Conservation (phyloP, 1,140 invertebrate species). For the Macrobrachium nipponense region DNA sequence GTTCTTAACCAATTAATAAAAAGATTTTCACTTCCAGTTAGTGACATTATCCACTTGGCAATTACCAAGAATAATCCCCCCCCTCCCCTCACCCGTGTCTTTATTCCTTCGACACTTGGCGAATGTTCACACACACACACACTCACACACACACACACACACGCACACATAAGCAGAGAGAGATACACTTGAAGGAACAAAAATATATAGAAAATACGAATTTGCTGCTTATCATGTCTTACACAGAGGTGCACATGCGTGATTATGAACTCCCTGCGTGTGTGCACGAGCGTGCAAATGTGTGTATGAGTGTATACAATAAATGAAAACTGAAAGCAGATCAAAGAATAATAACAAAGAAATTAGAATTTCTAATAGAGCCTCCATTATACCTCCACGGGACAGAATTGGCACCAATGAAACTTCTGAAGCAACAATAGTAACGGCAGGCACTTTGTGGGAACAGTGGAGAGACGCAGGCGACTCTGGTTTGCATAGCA, state of each 20-base stretch:
- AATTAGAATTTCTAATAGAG: not conserved
- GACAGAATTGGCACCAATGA: not conserved
- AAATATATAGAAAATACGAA: too few relatives aligned
- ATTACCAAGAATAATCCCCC: not conserved
- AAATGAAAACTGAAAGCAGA: not conserved
- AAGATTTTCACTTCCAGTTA: not conserved
- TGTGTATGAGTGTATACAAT: not conserved
- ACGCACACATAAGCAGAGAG: too few relatives aligned
- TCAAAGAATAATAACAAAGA: not conserved
- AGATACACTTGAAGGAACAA: too few relatives aligned
- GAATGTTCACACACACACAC: too few relatives aligned
- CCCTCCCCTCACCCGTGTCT: not conserved
- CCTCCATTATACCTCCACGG: not conserved
- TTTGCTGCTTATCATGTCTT: too few relatives aligned
- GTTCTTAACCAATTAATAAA: too few relatives aligned
- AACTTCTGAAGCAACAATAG: not conserved
- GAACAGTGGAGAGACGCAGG: too few relatives aligned
- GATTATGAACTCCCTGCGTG: not conserved
- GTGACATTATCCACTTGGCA: not conserved
- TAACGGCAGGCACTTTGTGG: too few relatives aligned
- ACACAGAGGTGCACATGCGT: not conserved
- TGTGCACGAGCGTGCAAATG: not conserved
- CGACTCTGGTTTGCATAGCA: too few relatives aligned
- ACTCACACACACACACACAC: too few relatives aligned
- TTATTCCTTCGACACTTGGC: not conserved